These are phyloP conservation scores for Passer domesticus DNA, from an alignment of 2,113 vertebrate genomes.

Conservation along the genomic window DNA sequence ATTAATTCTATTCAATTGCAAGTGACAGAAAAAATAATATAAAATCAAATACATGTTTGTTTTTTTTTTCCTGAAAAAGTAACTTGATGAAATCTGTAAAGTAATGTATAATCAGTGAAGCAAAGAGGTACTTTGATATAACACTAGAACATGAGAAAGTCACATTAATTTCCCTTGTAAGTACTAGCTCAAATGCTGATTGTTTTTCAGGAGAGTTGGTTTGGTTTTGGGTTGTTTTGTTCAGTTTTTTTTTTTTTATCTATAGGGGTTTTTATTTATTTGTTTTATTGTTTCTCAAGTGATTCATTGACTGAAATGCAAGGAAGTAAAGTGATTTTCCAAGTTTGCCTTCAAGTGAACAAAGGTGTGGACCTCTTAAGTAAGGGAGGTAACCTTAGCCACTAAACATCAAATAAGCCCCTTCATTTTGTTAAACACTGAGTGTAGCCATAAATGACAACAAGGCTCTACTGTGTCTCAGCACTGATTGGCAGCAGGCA, in stretches of 20 bases:
- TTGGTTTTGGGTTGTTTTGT: neutral
- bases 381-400: neutral
- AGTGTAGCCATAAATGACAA: neutral
- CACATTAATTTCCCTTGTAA: neutral
- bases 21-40: neutral
- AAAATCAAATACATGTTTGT: neutral
- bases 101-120: neutral
- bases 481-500: constrained; percentile 15
- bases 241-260: neutral
- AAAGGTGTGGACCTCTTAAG: neutral
- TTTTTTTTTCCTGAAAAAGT: neutral
- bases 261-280: rapidly evolving
- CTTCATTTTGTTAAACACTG: neutral
- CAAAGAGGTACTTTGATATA: neutral
- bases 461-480: neutral
- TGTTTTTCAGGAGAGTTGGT: neutral
- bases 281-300: neutral
- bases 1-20: neutral
- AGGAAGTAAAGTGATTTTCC: neutral
- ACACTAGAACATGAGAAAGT: neutral
- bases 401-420: neutral
- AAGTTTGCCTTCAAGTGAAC: neutral
- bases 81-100: neutral
- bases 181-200: neutral
- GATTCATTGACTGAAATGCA: neutral